These are phyloP conservation scores for Drosophila bocqueti DNA, from an alignment of 1,140 invertebrate genomes.

Conservation along the genomic window DNA sequence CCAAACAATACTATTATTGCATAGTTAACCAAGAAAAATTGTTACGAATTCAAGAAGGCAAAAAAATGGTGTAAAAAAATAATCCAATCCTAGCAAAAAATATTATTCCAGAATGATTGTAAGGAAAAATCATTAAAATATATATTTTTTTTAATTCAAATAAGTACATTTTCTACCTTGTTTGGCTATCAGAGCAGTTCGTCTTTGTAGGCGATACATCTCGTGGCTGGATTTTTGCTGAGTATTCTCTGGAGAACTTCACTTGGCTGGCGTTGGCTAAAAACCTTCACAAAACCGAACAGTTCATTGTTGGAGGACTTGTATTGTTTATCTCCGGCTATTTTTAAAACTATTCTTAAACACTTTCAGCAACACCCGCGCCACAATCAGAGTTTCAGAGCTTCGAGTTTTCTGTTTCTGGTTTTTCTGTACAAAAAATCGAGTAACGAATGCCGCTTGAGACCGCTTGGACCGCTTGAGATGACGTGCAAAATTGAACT, in stretches of 20 bases:
- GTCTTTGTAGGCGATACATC: constrained; percentile 74
- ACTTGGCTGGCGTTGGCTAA: constrained; percentile 23
- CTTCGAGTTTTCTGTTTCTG: constrained; percentile 24
- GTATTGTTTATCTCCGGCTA: constrained; percentile 18
- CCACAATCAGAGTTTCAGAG: constrained; percentile 24
- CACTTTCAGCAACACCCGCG: constrained; percentile 43
- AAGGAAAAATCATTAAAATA: neutral
- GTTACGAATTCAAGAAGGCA: neutral
- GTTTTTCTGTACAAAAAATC: constrained; percentile 15
- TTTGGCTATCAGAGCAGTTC: constrained; percentile 72
- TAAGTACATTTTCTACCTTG: constrained; percentile 51
- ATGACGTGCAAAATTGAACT: constrained; percentile 83
- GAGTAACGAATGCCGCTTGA: constrained; percentile 43
- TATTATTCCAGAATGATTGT: neutral
- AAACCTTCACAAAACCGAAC: constrained; percentile 50
- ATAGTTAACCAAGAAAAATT: neutral
- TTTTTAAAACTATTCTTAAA: constrained; percentile 27
- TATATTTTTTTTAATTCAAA: neutral
- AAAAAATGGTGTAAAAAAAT: neutral
- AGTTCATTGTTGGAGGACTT: constrained; percentile 61
- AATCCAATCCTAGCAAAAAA: neutral
- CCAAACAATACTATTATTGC: too few relatives aligned
- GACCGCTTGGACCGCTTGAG: constrained; percentile 74
- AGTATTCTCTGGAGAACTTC: constrained; percentile 21
- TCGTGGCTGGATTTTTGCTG: constrained; percentile 19